phyloP scores from a whole-genome alignment of 2,797 vertebrate species.

The Ciconia nigra region DNA sequence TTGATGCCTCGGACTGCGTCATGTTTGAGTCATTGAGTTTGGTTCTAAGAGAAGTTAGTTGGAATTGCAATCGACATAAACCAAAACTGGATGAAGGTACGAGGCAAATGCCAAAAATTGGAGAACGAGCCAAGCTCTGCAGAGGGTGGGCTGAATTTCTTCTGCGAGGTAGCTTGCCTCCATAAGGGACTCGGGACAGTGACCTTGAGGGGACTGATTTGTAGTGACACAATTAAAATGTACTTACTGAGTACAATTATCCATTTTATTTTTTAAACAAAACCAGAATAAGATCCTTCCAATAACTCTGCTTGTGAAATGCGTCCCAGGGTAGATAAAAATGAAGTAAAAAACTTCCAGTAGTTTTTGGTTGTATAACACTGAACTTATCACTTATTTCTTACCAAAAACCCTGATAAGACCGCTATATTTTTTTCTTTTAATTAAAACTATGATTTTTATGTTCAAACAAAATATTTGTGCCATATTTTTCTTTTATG shows the following conservation, averaged over 20 bases:
- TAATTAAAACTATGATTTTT: constrained; percentile 49
- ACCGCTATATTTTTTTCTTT: constrained; percentile 27
- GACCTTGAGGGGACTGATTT: not conserved
- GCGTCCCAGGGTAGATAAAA: not conserved
- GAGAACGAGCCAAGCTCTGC: not conserved
- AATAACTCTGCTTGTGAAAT: not conserved
- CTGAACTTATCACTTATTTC: not conserved
- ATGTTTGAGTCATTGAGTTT: not conserved
- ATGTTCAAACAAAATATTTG: not conserved
- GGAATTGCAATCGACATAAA: not conserved
- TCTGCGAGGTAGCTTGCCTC: not conserved
- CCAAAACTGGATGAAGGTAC: not conserved
- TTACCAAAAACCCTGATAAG: constrained; percentile 30
- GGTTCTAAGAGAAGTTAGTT: not conserved
- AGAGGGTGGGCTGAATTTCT: not conserved
- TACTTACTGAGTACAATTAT: fast-evolving
- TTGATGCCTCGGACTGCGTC: not conserved
- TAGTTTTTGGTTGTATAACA: constrained; percentile 35
- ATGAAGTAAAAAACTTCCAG: not conserved
- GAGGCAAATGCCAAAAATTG: fast-evolving
- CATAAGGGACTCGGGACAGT: fast-evolving
- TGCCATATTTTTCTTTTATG: constrained; percentile 45
- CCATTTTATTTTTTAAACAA: not conserved
- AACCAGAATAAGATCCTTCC: not conserved
- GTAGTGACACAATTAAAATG: not conserved